Base-by-base conservation (phyloP, 2,888 invertebrate genomes). In the Agapostemon virescens region DNA sequence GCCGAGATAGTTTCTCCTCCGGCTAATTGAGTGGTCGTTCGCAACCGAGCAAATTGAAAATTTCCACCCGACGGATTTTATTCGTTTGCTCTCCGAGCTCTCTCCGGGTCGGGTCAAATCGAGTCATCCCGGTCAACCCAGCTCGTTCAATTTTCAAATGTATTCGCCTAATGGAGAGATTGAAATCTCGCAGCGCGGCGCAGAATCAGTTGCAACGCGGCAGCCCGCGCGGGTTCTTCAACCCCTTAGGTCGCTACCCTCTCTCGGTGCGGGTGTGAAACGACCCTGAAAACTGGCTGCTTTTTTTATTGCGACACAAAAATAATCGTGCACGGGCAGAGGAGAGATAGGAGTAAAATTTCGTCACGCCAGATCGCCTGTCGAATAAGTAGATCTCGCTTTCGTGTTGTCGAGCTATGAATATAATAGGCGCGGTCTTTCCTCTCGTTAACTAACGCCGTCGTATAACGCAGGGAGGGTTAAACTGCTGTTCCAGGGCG, bases 121-220 rank as follows among this genome's bases (percentile, higher is more conserved):
- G 33, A 30, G 23, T 30, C 33, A 23, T 49, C n/a, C 33, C 49
- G 74, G 49, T 38, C 45, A 74, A 26, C 61, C 74, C 64, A 42
- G 75, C 61, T 80, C 69, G 84, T 85, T 87, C 81, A 85, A 88
- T 87, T 88, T 87, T 88, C 82, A 72, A 70, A 67, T 72, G 55
- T 69, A 77, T 74, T 83, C 79, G 71, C 75, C 76, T 87, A 87
- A 90, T 88, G 85, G 85, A 86, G 86, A 87, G 86, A 89, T 90
- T 89, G 87, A 81, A 83, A 87, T 88, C 86, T 84, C 76, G 58
- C 63, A 67, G 13, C 77, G 67, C 68, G 63, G 72, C 69, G 72
- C 69, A 77, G 61, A 45, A 55, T 55, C 55, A 55, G 55, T 55
- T 30, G 55, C 55, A 55, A 55, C 55, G 55, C 26, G 55, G 55